Percentiles rank a stretch among this genome's conserved stretches.
Conservation (phyloP, 2,888 invertebrate species). For the Ochlodes sylvanus region DNA sequence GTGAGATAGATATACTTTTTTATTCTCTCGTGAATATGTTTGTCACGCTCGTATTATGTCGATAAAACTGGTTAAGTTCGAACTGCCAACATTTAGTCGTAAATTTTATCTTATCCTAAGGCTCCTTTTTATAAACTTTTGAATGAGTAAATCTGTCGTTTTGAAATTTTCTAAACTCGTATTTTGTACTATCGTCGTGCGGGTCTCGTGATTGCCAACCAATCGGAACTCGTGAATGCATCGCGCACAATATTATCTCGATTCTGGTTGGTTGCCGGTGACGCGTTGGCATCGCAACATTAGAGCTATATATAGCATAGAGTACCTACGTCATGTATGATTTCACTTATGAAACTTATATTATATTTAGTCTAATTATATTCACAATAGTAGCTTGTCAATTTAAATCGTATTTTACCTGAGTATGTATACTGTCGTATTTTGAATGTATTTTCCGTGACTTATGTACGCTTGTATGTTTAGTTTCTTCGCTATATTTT, state of each 20-base stretch:
- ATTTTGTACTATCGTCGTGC: conserved; percentile 30
- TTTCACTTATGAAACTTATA: conserved; percentile 29
- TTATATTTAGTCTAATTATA: conserved; percentile 32
- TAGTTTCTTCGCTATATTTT: conserved; percentile 50
- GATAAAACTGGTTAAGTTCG: conserved; percentile 16
- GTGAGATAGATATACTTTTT: not conserved
- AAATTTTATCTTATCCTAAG: conserved; percentile 50
- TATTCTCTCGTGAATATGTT: not conserved
- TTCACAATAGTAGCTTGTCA: conserved; percentile 38
- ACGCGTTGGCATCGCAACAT: conserved; percentile 4
- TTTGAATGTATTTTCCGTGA: conserved; percentile 21
- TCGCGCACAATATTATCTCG: conserved; percentile 20
- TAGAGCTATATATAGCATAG: conserved; percentile 15
- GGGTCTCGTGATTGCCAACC: conserved; percentile 17
- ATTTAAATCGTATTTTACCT: conserved; percentile 39
- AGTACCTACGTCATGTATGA: conserved; percentile 19
- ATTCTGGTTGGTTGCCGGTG: conserved; percentile 29
- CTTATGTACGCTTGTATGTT: conserved; percentile 31
- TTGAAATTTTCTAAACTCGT: conserved; percentile 36
- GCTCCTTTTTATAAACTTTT: conserved; percentile 63
- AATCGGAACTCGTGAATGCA: conserved; percentile 23
- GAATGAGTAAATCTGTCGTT: conserved; percentile 42
- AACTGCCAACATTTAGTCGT: conserved; percentile 28
- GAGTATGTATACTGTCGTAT: conserved; percentile 25
- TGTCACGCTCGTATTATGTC: not conserved